Percentiles rank a stretch among this genome's conserved stretches.
Evolutionary conservation across 1,140 invertebrate species (phyloP).

Genomic region (Oncopodura yosiiana): DNA sequence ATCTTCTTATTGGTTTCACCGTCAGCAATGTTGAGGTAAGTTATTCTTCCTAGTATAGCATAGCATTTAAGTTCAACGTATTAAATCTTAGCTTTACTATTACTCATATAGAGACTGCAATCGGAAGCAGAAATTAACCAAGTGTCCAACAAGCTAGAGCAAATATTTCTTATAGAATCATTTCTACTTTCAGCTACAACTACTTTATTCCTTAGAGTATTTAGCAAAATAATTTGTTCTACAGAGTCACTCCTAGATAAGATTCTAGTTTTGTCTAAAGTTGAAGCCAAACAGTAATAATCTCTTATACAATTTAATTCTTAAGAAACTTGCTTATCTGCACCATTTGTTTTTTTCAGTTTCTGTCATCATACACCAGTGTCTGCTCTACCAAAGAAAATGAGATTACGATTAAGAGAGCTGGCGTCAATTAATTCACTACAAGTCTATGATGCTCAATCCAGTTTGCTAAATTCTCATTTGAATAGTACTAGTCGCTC

Average conservation of each 20-base stretch:
- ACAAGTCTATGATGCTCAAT: too few relatives aligned
- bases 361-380: too few relatives aligned
- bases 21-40: slow-evolving; percentile 37
- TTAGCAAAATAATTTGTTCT: not conserved
- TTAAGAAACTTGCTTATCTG: not conserved
- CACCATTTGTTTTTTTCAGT: slow-evolving; percentile 1
- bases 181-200: slow-evolving; percentile 13
- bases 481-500: too few relatives aligned
- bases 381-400: too few relatives aligned
- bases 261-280: not conserved
- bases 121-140: slow-evolving; percentile 10
- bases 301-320: not conserved
- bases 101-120: slow-evolving; percentile 6
- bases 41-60: too few relatives aligned
- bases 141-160: slow-evolving; percentile 13
- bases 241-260: slow-evolving; percentile 1
- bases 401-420: too few relatives aligned
- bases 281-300: not conserved
- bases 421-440: too few relatives aligned
- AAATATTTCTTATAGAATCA: slow-evolving; percentile 19
- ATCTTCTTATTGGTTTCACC: slow-evolving; percentile 38
- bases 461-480: too few relatives aligned
- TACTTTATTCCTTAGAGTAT: slow-evolving; percentile 4
- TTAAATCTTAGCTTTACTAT: not conserved
- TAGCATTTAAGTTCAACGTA: not conserved